Percentiles rank a stretch among this genome's conserved stretches.
Conservation (phyloP, 1,140 invertebrate species). For the Listronotus bonariensis region DNA sequence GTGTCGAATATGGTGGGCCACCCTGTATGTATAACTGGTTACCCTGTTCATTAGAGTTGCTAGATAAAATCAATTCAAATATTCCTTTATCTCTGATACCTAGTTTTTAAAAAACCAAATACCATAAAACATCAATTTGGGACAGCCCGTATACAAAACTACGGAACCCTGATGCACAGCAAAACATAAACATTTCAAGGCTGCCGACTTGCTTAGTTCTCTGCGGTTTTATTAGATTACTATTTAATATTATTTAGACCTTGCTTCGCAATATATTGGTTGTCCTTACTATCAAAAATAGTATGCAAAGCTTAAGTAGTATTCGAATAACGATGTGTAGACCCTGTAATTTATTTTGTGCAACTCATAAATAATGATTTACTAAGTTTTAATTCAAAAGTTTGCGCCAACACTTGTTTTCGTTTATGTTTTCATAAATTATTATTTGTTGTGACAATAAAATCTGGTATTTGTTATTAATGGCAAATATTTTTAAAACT, state of each 20-base stretch:
- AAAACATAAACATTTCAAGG: slow-evolving; percentile 13
- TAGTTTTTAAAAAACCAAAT: background rate
- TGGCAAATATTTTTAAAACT: too few species aligned
- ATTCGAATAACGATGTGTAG: slow-evolving; percentile 10
- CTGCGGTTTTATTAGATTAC: slow-evolving; percentile 22
- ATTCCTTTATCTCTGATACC: too few species aligned
- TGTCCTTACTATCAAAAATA: slow-evolving; percentile 21
- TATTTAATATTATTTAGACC: slow-evolving; percentile 12
- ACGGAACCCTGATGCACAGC: slow-evolving; percentile 13
- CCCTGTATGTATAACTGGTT: too few species aligned
- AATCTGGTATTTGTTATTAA: too few species aligned
- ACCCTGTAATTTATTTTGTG: slow-evolving; percentile 12
- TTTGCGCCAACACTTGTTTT: too few species aligned
- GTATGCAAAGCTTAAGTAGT: slow-evolving; percentile 10
- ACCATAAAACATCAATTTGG: background rate
- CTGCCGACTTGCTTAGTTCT: slow-evolving; percentile 11
- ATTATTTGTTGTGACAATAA: too few species aligned
- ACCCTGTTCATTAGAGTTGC: too few species aligned
- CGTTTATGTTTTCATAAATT: too few species aligned
- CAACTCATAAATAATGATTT: slow-evolving; percentile 2
- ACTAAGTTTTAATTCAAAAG: background rate
- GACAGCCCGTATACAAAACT: background rate
- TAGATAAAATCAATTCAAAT: too few species aligned
- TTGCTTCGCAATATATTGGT: slow-evolving; percentile 10
- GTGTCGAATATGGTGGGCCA: too few species aligned